Percentiles rank a stretch among this genome's conserved stretches.
Conservation (phyloP, 2,797 vertebrate species). For the Melanotaenia nigrans region DNA sequence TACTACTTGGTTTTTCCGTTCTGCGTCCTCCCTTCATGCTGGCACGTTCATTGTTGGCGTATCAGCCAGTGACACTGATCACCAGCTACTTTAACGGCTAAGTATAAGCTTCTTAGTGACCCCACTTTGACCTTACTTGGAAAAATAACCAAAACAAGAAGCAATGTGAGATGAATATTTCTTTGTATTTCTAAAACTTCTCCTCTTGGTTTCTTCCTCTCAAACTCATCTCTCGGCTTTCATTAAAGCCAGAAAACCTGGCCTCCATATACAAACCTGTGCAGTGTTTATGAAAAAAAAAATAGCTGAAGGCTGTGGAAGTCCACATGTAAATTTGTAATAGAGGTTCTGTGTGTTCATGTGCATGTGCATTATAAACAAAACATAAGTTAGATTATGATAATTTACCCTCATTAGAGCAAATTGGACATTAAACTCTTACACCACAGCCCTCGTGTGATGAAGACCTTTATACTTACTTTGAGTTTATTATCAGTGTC, state of each 20-base stretch:
- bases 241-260: slow-evolving; percentile 38
- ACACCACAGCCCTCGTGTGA: neutral
- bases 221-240: slow-evolving; percentile 14
- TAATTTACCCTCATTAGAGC: neutral
- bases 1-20: neutral
- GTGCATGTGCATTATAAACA: neutral
- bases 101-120: neutral
- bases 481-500: neutral
- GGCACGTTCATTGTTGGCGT: neutral
- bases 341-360: neutral
- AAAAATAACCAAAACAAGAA: slow-evolving; percentile 75
- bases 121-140: slow-evolving; percentile 51
- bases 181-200: slow-evolving; percentile 57
- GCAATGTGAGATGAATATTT: slow-evolving; percentile 68
- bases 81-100: neutral
- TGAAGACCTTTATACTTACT: neutral
- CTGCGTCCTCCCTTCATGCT: neutral
- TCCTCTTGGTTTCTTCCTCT: slow-evolving; percentile 15
- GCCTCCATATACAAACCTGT: slow-evolving; percentile 14
- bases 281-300: neutral
- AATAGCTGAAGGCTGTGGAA: neutral
- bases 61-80: neutral
- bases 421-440: neutral
- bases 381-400: neutral
- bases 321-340: neutral